Percentiles rank a stretch among this genome's conserved stretches.
Evolutionary conservation across 1,140 invertebrate genomes (phyloP).

Genomic region (Halyomorpha halys): DNA sequence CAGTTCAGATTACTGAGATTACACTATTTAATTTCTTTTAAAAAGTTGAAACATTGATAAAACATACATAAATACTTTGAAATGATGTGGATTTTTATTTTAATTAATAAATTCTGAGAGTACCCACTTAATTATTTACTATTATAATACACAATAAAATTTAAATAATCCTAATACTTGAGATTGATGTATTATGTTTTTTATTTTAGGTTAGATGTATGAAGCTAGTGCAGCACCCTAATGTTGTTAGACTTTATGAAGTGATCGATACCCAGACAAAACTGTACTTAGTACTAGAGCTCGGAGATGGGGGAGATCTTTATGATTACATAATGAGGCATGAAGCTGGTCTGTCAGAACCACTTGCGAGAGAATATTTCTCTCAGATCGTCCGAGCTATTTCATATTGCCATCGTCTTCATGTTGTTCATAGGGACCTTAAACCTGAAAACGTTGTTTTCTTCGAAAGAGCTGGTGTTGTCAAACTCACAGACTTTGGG

Average conservation of each 20-base stretch:
- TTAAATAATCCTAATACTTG: no score
- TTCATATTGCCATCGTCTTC: slow-evolving; percentile 92
- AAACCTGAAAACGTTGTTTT: slow-evolving; percentile 99
- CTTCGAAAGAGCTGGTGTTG: slow-evolving; percentile 91
- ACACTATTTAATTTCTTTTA: no score
- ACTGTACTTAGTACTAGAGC: slow-evolving; percentile 88
- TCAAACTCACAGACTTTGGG: slow-evolving; percentile 99
- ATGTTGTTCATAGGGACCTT: slow-evolving; percentile 88
- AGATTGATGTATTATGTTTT: no score
- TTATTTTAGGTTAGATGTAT: slow-evolving; percentile 79
- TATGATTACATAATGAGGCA: slow-evolving; percentile 99
- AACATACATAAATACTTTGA: no score
- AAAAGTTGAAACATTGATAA: no score
- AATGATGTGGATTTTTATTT: no score
- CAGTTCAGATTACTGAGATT: no score
- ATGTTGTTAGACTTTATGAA: slow-evolving; percentile 96
- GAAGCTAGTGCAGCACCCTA: slow-evolving; percentile 98
- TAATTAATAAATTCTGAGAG: no score
- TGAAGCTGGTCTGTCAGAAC: slow-evolving; percentile 57
- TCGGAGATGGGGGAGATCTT: slow-evolving; percentile 97
- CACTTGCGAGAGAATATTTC: slow-evolving; percentile 82
- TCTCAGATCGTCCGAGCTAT: slow-evolving; percentile 93
- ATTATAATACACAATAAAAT: background rate
- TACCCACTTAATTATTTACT: no score
- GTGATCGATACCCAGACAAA: slow-evolving; percentile 98